phyloP scores from a whole-genome alignment of 2,797 vertebrate species.

The Pogonophryne albipinna region DNA sequence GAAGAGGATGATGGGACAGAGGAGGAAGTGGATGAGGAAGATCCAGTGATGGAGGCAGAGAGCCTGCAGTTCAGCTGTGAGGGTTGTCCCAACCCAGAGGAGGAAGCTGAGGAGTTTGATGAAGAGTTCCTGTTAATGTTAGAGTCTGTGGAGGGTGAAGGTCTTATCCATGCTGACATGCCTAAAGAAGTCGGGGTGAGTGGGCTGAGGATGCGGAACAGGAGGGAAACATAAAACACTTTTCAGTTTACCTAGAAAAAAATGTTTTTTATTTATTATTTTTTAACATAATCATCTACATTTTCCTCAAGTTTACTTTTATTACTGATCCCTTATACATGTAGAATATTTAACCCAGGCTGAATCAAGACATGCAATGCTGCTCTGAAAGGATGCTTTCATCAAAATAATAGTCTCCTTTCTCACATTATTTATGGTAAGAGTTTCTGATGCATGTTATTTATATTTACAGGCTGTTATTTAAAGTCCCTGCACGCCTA shows the following conservation, averaged over 20 bases:
- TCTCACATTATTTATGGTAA: not conserved
- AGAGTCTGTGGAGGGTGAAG: constrained; percentile 17
- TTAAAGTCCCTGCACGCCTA: not conserved
- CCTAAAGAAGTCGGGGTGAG: constrained; percentile 61
- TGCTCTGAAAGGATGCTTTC: constrained; percentile 1
- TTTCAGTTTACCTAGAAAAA: not conserved
- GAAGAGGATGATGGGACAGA: constrained; percentile 74
- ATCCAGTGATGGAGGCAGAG: constrained; percentile 91
- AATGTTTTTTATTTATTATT: not conserved
- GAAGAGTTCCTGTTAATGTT: constrained; percentile 49
- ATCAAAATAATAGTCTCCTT: constrained; percentile 16
- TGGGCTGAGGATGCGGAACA: constrained; percentile 81
- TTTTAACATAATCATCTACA: not conserved
- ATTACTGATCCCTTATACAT: constrained; percentile 8
- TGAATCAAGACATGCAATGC: not conserved
- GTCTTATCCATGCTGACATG: constrained; percentile 12
- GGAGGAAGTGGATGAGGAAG: constrained; percentile 84
- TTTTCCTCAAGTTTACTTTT: constrained; percentile 3
- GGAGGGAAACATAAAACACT: constrained; percentile 68
- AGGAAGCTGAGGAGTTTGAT: constrained; percentile 72
- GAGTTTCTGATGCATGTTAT: constrained; percentile 10
- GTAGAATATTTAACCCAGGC: constrained; percentile 2
- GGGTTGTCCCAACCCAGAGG: constrained; percentile 81
- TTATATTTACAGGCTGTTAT: not conserved
- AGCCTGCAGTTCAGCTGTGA: constrained; percentile 86